Percentiles rank a stretch among this genome's conserved stretches.
phyloP scores from a whole-genome alignment of 2,113 vertebrate genomes.

The Oreamnos americanus region DNA sequence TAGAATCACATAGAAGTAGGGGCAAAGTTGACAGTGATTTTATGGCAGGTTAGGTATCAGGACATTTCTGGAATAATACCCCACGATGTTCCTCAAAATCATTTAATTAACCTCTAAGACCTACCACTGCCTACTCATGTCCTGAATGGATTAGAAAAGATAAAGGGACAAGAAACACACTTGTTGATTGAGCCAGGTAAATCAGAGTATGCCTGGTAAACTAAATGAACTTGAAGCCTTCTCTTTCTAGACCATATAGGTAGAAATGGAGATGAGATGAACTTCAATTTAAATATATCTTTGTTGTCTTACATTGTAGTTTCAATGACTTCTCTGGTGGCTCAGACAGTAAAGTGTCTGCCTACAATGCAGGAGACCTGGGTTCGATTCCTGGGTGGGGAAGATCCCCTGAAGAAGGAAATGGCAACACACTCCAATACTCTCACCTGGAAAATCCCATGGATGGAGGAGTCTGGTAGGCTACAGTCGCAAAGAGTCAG shows the following conservation, averaged over 20 bases:
- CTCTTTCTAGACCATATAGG: background rate
- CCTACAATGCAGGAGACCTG: no score
- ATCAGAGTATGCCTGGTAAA: background rate
- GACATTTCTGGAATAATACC: background rate
- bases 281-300: background rate
- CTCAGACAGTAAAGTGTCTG: no score
- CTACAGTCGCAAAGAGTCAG: no score
- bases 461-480: no score
- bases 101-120: background rate
- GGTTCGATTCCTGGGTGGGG: no score
- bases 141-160: background rate
- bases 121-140: background rate
- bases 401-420: no score
- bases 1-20: background rate
- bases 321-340: no score
- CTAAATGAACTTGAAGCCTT: background rate
- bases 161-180: background rate
- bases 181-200: no score
- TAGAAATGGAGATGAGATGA: background rate
- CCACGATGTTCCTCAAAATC: background rate
- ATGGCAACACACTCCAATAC: no score
- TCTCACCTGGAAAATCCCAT: no score
- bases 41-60: no score
- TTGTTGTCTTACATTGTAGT: background rate
- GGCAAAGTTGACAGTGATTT: background rate